phyloP scores from a whole-genome alignment of 1,140 invertebrate species.

The Sinonovacula constricta region DNA sequence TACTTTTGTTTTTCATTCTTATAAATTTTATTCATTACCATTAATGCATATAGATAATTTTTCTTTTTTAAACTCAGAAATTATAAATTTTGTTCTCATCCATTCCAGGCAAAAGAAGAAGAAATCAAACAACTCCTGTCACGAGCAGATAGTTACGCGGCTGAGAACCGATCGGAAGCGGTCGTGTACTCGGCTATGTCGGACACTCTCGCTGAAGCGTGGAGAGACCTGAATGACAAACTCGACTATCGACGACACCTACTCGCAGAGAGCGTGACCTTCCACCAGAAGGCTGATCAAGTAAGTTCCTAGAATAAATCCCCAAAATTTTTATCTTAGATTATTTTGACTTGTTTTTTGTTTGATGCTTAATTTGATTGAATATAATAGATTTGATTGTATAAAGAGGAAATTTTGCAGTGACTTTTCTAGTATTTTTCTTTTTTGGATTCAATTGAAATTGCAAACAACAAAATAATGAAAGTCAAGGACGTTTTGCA shows the following conservation, averaged over 20 bases:
- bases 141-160: constrained; percentile 90
- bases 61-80: neutral
- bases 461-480: too few species aligned
- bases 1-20: too few species aligned
- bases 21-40: too few species aligned
- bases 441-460: too few species aligned
- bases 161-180: constrained; percentile 82
- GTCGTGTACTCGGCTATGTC: constrained; percentile 94
- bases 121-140: constrained; percentile 93
- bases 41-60: neutral
- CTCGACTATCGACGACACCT: constrained; percentile 88
- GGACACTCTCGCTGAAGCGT: constrained; percentile 90
- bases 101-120: constrained; percentile 89
- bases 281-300: constrained; percentile 77
- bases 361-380: too few species aligned
- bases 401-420: too few species aligned
- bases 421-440: too few species aligned
- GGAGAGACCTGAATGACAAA: constrained; percentile 91
- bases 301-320: too few species aligned
- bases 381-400: too few species aligned
- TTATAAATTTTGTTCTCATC: constrained; percentile 17
- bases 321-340: too few species aligned
- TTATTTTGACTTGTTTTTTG: too few species aligned
- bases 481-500: too few species aligned
- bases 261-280: constrained; percentile 83